phyloP scores from a whole-genome alignment of 2,888 invertebrate species.

The Abrostola tripartita region DNA sequence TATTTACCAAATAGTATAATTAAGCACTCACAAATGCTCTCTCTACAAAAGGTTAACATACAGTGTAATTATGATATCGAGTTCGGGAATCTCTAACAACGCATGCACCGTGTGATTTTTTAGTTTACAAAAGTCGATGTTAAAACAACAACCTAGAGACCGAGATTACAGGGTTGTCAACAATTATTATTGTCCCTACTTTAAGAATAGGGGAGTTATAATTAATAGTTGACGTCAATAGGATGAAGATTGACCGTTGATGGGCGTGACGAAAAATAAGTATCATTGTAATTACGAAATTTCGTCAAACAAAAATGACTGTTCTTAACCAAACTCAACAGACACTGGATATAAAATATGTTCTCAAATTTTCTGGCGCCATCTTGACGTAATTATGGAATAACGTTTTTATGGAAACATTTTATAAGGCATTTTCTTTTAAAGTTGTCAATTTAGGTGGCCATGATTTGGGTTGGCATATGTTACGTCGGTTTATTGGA shows the following conservation, averaged over 20 bases:
- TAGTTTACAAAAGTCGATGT: too few species aligned
- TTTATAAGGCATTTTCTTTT: too few species aligned
- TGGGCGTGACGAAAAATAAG: conserved; percentile 41
- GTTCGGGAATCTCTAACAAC: too few species aligned
- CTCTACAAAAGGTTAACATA: too few species aligned
- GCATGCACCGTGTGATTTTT: too few species aligned
- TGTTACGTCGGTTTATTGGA: too few species aligned
- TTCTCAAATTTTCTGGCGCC: conserved; percentile 26
- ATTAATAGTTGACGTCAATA: conserved; percentile 19
- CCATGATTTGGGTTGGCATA: too few species aligned
- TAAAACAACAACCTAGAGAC: too few species aligned
- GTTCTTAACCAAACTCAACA: conserved; percentile 17
- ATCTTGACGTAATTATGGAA: conserved; percentile 37
- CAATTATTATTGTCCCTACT: neutral
- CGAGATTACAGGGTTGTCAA: neutral
- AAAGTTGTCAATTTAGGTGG: too few species aligned
- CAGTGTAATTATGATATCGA: too few species aligned
- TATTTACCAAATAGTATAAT: too few species aligned
- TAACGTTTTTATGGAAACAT: conserved; percentile 17
- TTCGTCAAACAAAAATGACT: conserved; percentile 22
- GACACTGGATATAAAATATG: conserved; percentile 36
- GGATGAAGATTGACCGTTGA: conserved; percentile 10
- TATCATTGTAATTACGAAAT: conserved; percentile 43
- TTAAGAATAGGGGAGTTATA: neutral
- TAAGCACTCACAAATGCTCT: too few species aligned